These are phyloP conservation scores for Zelleria hepariella DNA, from an alignment of 2,888 invertebrate genomes.

Conservation along the genomic window DNA sequence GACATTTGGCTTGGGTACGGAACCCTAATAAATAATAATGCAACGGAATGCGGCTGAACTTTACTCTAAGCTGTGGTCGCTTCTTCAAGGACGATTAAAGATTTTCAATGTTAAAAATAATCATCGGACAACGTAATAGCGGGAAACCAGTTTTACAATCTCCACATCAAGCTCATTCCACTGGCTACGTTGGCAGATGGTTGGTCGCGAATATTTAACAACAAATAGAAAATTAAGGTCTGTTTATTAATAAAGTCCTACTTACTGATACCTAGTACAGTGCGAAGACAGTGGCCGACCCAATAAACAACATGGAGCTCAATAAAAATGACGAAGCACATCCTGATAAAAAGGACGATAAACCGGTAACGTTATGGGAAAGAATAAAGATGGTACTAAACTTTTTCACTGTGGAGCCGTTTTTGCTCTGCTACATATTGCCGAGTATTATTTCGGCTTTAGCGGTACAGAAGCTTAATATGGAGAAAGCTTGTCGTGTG, in stretches of 20 bases:
- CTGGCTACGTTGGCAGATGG: conserved; percentile 7
- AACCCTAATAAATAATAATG: background rate
- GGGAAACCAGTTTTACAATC: background rate
- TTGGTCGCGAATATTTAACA: conserved; percentile 27
- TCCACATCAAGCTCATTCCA: background rate
- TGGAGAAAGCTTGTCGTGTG: conserved; percentile 71
- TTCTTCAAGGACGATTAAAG: background rate
- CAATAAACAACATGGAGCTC: conserved; percentile 12
- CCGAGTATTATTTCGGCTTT: conserved; percentile 74
- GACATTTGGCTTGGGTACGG: no score
- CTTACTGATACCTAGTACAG: no score
- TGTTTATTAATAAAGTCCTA: background rate
- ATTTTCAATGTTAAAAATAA: background rate
- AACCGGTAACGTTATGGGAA: conserved; percentile 10
- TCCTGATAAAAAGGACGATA: background rate
- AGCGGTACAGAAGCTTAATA: conserved; percentile 63
- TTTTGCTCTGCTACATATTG: conserved; percentile 74
- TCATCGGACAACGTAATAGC: background rate
- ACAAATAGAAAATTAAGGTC: background rate
- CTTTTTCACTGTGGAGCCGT: conserved; percentile 75
- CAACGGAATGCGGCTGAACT: background rate
- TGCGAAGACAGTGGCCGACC: background rate
- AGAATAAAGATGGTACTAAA: background rate
- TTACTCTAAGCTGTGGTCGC: background rate
- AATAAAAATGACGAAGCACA: conserved; percentile 14